Percentiles rank a stretch among this genome's conserved stretches.
phyloP scores from a whole-genome alignment of 2,113 vertebrate genomes.

The Chinchilla lanigera region DNA sequence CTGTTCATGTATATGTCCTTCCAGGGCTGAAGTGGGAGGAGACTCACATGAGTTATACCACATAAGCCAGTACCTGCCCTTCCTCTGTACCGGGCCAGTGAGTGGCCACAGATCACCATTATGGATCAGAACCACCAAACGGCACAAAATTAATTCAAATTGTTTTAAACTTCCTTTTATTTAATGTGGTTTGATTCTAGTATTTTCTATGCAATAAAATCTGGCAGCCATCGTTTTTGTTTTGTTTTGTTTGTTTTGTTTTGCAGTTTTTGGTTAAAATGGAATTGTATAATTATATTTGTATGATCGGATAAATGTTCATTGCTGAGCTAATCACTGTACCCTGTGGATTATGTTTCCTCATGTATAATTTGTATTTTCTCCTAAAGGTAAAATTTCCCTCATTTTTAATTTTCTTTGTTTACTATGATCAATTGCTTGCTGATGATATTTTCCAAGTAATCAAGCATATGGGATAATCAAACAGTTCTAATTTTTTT shows the following conservation, averaged over 20 bases:
- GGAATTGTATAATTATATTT: not conserved
- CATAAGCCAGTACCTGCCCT: not conserved
- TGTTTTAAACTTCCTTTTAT: not conserved
- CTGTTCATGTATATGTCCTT: not conserved
- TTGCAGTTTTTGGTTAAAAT: not conserved
- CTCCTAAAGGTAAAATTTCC: not conserved
- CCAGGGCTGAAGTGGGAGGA: not conserved
- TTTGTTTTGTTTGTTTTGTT: not conserved
- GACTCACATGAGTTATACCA: not conserved
- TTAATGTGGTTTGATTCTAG: not conserved
- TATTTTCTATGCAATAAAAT: not conserved
- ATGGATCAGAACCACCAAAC: not conserved
- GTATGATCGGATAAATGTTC: not conserved
- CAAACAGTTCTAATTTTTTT: not conserved
- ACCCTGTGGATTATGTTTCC: not conserved
- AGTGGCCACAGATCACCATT: not conserved
- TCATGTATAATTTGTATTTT: not conserved
- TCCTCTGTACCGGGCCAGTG: too few species aligned
- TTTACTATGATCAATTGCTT: slow-evolving; percentile 12
- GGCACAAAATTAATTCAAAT: not conserved
- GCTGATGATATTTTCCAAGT: not conserved
- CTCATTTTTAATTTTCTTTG: not conserved
- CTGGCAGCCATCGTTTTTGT: not conserved
- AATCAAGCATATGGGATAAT: not conserved
- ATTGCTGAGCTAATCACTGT: not conserved